Evolutionary conservation across 2,113 vertebrate genomes (phyloP).

Genomic region (Protobothrops flavoviridis): DNA sequence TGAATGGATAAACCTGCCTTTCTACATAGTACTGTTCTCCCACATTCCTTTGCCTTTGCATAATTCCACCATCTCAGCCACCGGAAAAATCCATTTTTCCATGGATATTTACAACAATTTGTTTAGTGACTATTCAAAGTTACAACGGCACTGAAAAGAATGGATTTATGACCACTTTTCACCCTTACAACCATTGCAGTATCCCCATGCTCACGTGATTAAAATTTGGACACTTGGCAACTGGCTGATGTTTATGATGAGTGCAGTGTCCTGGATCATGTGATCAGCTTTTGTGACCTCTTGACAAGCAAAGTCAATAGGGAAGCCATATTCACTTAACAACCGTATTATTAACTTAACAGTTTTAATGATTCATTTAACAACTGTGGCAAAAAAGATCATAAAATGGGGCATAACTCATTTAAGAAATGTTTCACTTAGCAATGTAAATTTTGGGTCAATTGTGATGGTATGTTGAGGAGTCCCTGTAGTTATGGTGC

Average conservation of each 20-base stretch:
- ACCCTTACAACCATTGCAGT: background rate
- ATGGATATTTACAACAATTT: conserved; percentile 48
- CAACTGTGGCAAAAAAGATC: background rate
- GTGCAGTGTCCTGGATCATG: background rate
- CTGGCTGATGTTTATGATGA: background rate
- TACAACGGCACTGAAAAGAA: background rate
- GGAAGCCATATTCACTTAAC: conserved; percentile 57
- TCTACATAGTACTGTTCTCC: conserved; percentile 15
- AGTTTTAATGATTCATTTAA: background rate
- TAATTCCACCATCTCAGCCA: conserved; percentile 69
- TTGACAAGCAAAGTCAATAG: background rate
- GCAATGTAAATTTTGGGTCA: background rate
- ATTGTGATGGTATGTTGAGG: background rate
- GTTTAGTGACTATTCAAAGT: background rate
- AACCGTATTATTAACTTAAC: conserved; percentile 26
- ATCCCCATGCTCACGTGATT: background rate
- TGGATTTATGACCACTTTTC: background rate
- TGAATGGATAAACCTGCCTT: conserved; percentile 31
- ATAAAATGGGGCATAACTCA: background rate
- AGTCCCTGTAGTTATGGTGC: conserved; percentile 21
- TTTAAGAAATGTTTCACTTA: background rate
- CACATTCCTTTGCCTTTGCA: conserved; percentile 69
- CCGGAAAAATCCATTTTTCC: conserved; percentile 65
- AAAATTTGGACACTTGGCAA: background rate
- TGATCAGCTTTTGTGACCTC: background rate